Evolutionary conservation across 2,888 invertebrate genomes (phyloP).

Genomic region (Eurois occulta): DNA sequence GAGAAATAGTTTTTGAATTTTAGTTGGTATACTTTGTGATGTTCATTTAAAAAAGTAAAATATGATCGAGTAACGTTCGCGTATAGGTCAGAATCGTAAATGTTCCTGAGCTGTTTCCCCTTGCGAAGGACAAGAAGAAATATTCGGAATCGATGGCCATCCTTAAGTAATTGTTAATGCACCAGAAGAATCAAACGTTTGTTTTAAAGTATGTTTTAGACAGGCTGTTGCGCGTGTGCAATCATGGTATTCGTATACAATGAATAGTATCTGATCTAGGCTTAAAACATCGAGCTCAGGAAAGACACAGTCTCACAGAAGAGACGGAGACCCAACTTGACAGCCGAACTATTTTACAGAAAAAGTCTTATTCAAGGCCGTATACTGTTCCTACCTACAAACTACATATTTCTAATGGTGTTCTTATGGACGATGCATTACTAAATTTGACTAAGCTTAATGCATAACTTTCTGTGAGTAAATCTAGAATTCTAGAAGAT

Average conservation of each 20-base stretch:
- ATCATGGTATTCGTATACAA: background rate
- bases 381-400: background rate
- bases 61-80: background rate
- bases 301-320: background rate
- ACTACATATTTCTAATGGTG: background rate
- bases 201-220: too few relatives aligned
- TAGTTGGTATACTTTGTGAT: background rate
- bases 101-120: background rate
- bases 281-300: background rate
- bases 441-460: background rate
- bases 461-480: background rate
- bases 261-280: background rate
- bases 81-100: background rate
- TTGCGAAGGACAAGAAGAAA: background rate
- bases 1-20: background rate
- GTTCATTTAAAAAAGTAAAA: background rate
- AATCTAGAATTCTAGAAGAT: background rate
- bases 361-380: background rate
- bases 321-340: background rate
- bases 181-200: background rate
- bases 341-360: too few relatives aligned
- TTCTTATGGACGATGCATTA: background rate
- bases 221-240: too few relatives aligned
- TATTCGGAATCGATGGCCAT: background rate
- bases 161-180: background rate